Percentiles rank a stretch among this genome's conserved stretches.
phyloP scores from a whole-genome alignment of 2,113 vertebrate genomes.

The Mobula hypostoma region DNA sequence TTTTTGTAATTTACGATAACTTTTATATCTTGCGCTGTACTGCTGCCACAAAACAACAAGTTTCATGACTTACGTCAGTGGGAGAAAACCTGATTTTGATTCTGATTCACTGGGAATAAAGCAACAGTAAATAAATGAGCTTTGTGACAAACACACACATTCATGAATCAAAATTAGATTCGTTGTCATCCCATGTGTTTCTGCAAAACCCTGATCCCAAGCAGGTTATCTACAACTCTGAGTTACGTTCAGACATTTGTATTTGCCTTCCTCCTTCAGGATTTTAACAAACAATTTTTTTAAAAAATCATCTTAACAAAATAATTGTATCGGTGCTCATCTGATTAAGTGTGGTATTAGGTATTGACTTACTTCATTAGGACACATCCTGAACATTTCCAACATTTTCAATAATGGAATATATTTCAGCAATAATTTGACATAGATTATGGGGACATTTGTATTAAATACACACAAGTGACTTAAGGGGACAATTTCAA shows the following conservation, averaged over 20 bases:
- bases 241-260: not conserved
- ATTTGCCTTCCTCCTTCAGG: not conserved
- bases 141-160: not conserved
- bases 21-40: too few species aligned
- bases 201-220: not conserved
- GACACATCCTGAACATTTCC: not conserved
- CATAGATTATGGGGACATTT: not conserved
- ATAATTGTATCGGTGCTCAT: not conserved
- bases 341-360: not conserved
- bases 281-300: not conserved
- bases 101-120: not conserved
- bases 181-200: not conserved
- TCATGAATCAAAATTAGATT: not conserved
- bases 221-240: not conserved
- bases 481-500: not conserved
- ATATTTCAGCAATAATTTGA: not conserved
- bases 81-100: not conserved
- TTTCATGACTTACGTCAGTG: too few species aligned
- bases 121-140: not conserved
- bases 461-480: not conserved
- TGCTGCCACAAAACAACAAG: too few species aligned
- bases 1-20: too few species aligned
- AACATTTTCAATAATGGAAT: not conserved
- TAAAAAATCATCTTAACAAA: not conserved
- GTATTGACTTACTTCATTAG: not conserved